A percentile compares a stretch with the other conserved stretches of the same genome.
Evolutionary conservation across 2,888 invertebrate species (phyloP).

Genomic region (Entomobrya proxima): DNA sequence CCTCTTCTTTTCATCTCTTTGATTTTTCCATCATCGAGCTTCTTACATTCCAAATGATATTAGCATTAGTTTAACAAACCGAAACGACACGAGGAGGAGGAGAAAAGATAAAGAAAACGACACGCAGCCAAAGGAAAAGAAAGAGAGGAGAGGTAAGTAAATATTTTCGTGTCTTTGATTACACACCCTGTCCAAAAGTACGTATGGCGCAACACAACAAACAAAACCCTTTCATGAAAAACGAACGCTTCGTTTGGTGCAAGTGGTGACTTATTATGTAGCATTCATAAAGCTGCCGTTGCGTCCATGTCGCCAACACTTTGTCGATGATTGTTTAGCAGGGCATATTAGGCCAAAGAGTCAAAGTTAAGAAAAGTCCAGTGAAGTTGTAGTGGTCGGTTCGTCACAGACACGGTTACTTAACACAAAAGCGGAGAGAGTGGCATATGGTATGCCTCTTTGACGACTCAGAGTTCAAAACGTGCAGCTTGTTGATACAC

Average conservation of each 20-base stretch:
- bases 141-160: conserved; percentile 35
- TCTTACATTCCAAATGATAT: conserved; percentile 45
- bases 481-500: background rate
- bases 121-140: background rate
- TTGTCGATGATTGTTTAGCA: background rate
- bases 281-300: background rate
- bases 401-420: conserved; percentile 26
- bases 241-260: background rate
- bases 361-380: background rate
- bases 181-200: conserved; percentile 56
- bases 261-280: background rate
- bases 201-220: conserved; percentile 26
- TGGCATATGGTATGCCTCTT: conserved; percentile 13
- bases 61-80: conserved; percentile 60
- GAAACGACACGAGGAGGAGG: conserved; percentile 40
- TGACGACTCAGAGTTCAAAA: conserved; percentile 31
- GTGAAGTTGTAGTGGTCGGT: background rate
- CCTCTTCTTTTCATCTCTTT: conserved; percentile 10
- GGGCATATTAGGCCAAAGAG: background rate
- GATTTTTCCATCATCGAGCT: background rate
- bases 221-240: conserved; percentile 12
- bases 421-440: background rate
- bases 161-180: conserved; percentile 63
- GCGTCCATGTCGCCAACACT: background rate
- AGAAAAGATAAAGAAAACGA: conserved; percentile 40